Base-by-base conservation (phyloP, 2,113 vertebrate species). In the Aythya baeri region DNA sequence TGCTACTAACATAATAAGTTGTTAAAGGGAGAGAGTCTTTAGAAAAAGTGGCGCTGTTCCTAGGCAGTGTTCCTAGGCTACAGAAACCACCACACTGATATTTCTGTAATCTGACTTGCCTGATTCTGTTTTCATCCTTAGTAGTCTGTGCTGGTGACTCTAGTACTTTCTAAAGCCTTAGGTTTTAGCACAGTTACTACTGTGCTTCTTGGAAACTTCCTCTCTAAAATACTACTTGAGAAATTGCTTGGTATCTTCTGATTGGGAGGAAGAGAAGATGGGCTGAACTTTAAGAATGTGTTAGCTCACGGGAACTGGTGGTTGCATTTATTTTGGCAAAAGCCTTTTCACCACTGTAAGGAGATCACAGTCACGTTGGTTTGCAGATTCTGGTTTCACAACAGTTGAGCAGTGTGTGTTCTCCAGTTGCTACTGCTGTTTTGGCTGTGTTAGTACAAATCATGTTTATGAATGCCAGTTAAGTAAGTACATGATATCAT, bases 401-500 rank as follows among this genome's bases (percentile, higher is more conserved):
- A 5, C 21, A 76, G 26, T 11, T 21, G 34, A 5, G 22, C 10
- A 7, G 23, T 61, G 13, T 50, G 32, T 3, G 0, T 83, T 80
- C 61, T 62, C 23, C 21, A n/a, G 0, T 36, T 36, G 25, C 0
- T 22, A 1, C 17, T 59, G 62, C 41, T 5, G 2, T 31, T 82
- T 61, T 27, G 26, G 11, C 16, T 20, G 55, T 5, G 8, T 46
- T 25, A 50, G 23, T 41, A 43, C 29, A 50, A 57, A 46, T 43
- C 3, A 0, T 10, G 3, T 25, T 59, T 4, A 1, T 25, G 31
- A 88, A 5, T 12, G 61, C 21, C 44, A 76, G 63, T 58, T 49
- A 66, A 31, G 27, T 46, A 61, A 31, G 27, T 55, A 3, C 22
- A 49, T 41, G 6, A 6, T 41, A 2, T 34, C 6, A 6, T 7